These are phyloP conservation scores for Himalopsyche kuldschensis DNA, from an alignment of 2,888 invertebrate species.

Conservation along the genomic window DNA sequence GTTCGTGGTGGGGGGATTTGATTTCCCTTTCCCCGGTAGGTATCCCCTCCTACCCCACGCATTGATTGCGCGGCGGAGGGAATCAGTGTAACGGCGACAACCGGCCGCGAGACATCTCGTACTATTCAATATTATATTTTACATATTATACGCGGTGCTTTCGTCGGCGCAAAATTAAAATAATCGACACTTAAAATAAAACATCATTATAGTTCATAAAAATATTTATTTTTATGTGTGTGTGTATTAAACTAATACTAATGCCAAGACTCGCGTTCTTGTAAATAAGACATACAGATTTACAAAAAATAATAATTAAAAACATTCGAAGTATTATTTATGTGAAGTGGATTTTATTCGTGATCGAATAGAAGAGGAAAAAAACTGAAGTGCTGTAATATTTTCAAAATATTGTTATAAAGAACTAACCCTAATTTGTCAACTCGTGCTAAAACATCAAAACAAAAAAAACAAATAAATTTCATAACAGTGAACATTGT, in stretches of 20 bases:
- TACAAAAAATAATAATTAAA: background rate
- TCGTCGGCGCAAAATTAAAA: conserved; percentile 19
- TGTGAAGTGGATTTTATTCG: background rate
- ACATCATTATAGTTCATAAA: conserved; percentile 2
- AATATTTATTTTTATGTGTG: background rate
- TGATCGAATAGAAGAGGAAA: background rate
- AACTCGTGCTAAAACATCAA: background rate
- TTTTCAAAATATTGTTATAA: background rate
- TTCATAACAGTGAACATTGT: conserved; percentile 19
- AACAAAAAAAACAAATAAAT: background rate
- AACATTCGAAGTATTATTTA: background rate
- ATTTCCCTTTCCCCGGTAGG: conserved; percentile 19
- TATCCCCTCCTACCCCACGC: conserved; percentile 40
- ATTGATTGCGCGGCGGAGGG: conserved; percentile 46
- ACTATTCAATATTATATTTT: background rate
- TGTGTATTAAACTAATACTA: background rate
- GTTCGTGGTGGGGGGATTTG: conserved; percentile 39
- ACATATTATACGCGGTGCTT: conserved; percentile 15
- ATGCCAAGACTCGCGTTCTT: background rate
- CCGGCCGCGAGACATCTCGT: conserved; percentile 28
- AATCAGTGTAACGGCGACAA: conserved; percentile 36
- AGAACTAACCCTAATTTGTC: background rate
- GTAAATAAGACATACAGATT: background rate
- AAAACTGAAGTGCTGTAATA: background rate
- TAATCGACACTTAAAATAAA: conserved; percentile 6